These are phyloP conservation scores for Prolemur simus DNA, from an alignment of 2,113 vertebrate species.

Conservation along the genomic window DNA sequence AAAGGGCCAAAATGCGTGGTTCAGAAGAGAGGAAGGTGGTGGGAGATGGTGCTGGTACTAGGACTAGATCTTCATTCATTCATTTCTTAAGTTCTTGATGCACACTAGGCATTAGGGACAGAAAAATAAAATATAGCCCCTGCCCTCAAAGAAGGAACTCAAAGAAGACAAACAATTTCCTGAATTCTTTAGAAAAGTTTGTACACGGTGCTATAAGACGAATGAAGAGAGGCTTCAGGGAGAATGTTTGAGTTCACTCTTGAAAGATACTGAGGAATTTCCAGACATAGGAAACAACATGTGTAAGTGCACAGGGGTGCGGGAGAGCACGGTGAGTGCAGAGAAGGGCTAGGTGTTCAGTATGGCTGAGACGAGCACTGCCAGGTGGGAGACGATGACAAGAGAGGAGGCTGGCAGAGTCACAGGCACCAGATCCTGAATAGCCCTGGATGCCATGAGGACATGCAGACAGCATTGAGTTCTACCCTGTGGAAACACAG, in stretches of 20 bases:
- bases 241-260: not conserved
- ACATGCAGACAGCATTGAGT: not conserved
- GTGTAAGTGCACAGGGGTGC: not conserved
- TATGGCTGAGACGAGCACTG: not conserved
- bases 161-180: not conserved
- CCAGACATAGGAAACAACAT: not conserved
- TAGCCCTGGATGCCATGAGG: not conserved
- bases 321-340: not conserved
- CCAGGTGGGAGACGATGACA: not conserved
- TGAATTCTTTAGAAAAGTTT: not conserved
- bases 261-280: not conserved
- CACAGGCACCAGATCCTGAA: fast-evolving
- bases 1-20: not conserved
- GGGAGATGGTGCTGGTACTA: not conserved
- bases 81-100: not conserved
- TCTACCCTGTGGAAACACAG: not conserved
- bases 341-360: not conserved
- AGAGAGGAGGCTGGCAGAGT: not conserved
- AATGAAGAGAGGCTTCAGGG: not conserved
- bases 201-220: fast-evolving
- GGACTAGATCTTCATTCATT: not conserved
- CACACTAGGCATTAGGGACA: not conserved
- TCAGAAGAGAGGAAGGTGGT: not conserved
- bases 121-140: not conserved
- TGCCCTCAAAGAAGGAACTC: not conserved